Conservation (phyloP, 2,888 invertebrate genomes). For the Calameuta idolon region DNA sequence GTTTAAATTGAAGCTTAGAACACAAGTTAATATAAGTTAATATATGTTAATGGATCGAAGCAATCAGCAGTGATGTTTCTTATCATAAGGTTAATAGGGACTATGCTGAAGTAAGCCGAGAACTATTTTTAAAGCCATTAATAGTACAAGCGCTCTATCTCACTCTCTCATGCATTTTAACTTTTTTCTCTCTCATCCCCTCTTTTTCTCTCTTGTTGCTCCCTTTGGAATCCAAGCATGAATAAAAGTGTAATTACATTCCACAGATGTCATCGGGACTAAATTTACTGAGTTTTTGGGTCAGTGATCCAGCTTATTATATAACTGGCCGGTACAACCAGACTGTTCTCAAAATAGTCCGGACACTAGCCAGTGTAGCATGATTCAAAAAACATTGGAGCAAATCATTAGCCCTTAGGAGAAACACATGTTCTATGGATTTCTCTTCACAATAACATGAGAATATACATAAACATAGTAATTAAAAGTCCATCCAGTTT, state of each 20-base stretch:
- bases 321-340: conserved; percentile 45
- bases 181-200: not conserved
- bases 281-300: conserved; percentile 35
- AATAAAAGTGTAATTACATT: conserved; percentile 49
- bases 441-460: not conserved
- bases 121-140: not conserved
- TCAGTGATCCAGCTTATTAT: conserved; percentile 34
- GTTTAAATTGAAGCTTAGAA: not conserved
- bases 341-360: conserved; percentile 62
- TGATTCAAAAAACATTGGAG: conserved; percentile 7
- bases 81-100: not conserved
- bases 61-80: not conserved
- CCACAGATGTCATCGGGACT: conserved; percentile 46
- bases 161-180: not conserved
- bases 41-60: not conserved
- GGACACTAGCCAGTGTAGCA: conserved; percentile 5
- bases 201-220: not conserved
- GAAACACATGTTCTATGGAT: not conserved
- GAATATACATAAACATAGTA: not conserved
- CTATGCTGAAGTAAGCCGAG: not conserved
- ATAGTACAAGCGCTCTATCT: not conserved
- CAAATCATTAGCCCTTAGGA: not conserved
- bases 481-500: not conserved
- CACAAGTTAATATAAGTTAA: not conserved
- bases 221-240: conserved; percentile 8